A percentile compares a stretch with the other conserved stretches of the same genome.
phyloP scores from a whole-genome alignment of 1,140 invertebrate species.

The Hermetia illucens region DNA sequence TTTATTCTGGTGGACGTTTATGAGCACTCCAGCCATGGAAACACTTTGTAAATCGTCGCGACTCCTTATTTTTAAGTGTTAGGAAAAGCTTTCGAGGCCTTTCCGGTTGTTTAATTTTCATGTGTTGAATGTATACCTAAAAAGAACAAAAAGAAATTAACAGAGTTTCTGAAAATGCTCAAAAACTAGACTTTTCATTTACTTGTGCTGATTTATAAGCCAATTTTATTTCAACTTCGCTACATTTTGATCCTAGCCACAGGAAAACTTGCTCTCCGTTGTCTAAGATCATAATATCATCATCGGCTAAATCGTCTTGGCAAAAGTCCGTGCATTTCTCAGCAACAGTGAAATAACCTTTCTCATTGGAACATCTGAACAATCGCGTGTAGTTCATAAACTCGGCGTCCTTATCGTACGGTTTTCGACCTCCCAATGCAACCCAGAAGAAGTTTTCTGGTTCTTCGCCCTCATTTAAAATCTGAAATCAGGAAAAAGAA shows the following conservation, averaged over 20 bases:
- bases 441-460: conserved; percentile 99
- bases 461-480: conserved; percentile 92
- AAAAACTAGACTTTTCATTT: conserved; percentile 12
- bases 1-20: conserved; percentile 12
- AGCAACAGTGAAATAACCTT: conserved; percentile 97
- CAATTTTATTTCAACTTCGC: conserved; percentile 97
- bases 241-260: conserved; percentile 91
- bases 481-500: too few species aligned
- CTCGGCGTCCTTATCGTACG: conserved; percentile 79
- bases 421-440: conserved; percentile 80
- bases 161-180: not conserved
- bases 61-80: conserved; percentile 96
- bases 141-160: conserved; percentile 8
- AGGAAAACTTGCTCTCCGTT: conserved; percentile 96
- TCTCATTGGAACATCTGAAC: conserved; percentile 98
- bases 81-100: conserved; percentile 82
- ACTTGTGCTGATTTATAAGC: conserved; percentile 97
- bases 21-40: conserved; percentile 87
- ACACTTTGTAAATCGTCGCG: conserved; percentile 87
- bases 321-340: conserved; percentile 99
- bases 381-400: conserved; percentile 91
- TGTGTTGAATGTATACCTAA: conserved; percentile 94
- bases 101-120: conserved; percentile 90
- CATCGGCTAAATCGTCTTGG: conserved; percentile 98
- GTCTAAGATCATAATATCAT: conserved; percentile 99